Evolutionary conservation across 2,888 invertebrate species (phyloP).

Genomic region (Frankliniella intonsa): DNA sequence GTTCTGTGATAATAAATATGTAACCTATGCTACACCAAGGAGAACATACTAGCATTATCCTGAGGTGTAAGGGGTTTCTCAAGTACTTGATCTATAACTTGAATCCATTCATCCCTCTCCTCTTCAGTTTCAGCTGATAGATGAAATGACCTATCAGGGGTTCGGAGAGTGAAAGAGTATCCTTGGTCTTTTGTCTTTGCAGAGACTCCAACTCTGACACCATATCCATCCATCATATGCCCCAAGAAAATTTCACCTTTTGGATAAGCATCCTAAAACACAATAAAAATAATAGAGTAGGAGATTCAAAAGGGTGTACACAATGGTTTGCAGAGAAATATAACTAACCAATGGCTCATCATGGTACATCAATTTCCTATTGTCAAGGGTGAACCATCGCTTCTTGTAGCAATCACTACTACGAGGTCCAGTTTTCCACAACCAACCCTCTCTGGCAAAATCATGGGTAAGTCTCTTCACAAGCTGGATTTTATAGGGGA

Average conservation of each 20-base stretch:
- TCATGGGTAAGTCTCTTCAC: conserved; percentile 70
- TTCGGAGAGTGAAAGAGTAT: conserved; percentile 75
- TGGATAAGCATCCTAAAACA: conserved; percentile 69
- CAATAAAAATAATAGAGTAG: conserved; percentile 28
- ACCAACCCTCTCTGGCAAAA: conserved; percentile 80
- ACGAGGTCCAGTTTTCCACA: conserved; percentile 84
- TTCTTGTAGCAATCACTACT: conserved; percentile 75
- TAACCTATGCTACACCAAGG: conserved; percentile 8
- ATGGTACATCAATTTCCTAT: conserved; percentile 88
- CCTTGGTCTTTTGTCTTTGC: conserved; percentile 69
- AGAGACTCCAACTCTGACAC: conserved; percentile 63
- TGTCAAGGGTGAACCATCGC: conserved; percentile 84
- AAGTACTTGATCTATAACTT: conserved; percentile 67
- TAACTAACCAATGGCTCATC: conserved; percentile 66
- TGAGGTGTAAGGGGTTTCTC: conserved; percentile 72
- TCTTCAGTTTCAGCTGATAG: conserved; percentile 70
- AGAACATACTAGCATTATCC: conserved; percentile 63
- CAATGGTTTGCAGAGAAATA: conserved; percentile 12
- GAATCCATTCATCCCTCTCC: conserved; percentile 77
- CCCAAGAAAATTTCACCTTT: conserved; percentile 89
- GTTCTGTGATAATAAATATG: conserved; percentile 28
- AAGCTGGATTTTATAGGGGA: conserved; percentile 45
- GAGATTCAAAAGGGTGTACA: background rate
- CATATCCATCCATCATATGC: conserved; percentile 69
- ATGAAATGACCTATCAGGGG: conserved; percentile 72